Conservation (phyloP, 2,113 vertebrate species). For the Onychorhynchus coronatus region DNA sequence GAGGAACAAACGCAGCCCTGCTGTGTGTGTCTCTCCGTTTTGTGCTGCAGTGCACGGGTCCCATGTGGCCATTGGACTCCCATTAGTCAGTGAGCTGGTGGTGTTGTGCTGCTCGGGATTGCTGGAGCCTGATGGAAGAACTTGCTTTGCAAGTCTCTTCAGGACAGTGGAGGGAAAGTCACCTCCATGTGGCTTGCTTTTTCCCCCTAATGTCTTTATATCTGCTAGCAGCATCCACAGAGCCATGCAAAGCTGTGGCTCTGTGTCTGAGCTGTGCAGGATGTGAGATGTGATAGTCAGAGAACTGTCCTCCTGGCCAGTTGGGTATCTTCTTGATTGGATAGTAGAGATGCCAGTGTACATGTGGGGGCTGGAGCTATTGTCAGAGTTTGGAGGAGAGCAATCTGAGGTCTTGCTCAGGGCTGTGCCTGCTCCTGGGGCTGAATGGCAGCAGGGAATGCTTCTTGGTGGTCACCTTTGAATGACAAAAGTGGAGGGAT, state of each 20-base stretch:
- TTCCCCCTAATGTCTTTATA: fast-evolving
- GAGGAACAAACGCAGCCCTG: neutral
- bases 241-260: neutral
- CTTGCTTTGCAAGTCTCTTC: neutral
- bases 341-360: neutral
- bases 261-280: neutral
- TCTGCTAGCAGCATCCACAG: neutral
- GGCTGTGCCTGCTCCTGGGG: neutral
- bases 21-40: neutral
- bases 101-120: neutral
- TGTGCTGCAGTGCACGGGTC: neutral
- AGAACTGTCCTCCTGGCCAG: neutral
- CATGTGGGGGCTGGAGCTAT: fast-evolving
- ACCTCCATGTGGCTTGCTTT: neutral
- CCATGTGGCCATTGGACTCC: neutral
- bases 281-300: neutral
- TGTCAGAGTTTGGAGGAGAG: neutral
- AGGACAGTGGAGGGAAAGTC: neutral
- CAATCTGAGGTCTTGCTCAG: neutral
- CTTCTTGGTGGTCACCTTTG: neutral
- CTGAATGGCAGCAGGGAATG: neutral
- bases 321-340: neutral
- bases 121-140: neutral
- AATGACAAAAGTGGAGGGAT: neutral
- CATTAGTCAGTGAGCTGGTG: neutral